Percentiles rank a stretch among this genome's conserved stretches.
phyloP scores from a whole-genome alignment of 1,140 invertebrate species.

The Drosophila albomicans region DNA sequence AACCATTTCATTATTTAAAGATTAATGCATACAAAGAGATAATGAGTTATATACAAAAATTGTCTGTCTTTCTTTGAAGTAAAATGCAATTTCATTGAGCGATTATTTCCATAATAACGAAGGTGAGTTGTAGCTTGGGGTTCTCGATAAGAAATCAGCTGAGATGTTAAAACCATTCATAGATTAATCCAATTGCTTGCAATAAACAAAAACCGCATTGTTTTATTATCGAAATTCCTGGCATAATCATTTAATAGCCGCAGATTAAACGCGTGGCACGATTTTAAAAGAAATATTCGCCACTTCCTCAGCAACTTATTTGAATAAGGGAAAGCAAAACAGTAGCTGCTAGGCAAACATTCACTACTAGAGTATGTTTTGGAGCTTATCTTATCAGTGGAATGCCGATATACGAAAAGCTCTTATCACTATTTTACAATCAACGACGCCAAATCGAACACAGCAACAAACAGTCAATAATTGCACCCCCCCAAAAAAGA shows the following conservation, averaged over 20 bases:
- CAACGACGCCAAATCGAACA: constrained; percentile 40
- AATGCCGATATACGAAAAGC: constrained; percentile 68
- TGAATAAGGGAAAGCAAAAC: constrained; percentile 46
- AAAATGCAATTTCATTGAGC: too few relatives aligned
- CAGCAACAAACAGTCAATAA: constrained; percentile 60
- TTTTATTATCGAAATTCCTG: not conserved
- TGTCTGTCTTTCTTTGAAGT: too few relatives aligned
- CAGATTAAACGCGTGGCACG: not conserved
- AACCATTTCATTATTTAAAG: not conserved
- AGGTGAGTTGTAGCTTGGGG: too few relatives aligned
- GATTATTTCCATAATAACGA: not conserved
- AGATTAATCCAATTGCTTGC: not conserved
- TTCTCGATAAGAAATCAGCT: not conserved
- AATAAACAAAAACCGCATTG: not conserved
- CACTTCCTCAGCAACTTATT: constrained; percentile 36
- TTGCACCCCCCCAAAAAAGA: constrained; percentile 45
- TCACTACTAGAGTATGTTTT: constrained; percentile 36
- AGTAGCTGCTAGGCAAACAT: constrained; percentile 45
- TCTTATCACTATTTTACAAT: constrained; percentile 61
- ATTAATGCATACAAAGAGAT: not conserved
- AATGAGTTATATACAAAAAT: too few relatives aligned
- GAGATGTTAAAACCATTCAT: not conserved
- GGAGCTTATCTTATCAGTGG: constrained; percentile 60
- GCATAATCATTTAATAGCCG: constrained; percentile 16
- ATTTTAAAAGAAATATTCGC: not conserved